A percentile compares a stretch with the other conserved stretches of the same genome.
phyloP scores from a whole-genome alignment of 2,888 invertebrate species.

The Apomyelois bistriatella region DNA sequence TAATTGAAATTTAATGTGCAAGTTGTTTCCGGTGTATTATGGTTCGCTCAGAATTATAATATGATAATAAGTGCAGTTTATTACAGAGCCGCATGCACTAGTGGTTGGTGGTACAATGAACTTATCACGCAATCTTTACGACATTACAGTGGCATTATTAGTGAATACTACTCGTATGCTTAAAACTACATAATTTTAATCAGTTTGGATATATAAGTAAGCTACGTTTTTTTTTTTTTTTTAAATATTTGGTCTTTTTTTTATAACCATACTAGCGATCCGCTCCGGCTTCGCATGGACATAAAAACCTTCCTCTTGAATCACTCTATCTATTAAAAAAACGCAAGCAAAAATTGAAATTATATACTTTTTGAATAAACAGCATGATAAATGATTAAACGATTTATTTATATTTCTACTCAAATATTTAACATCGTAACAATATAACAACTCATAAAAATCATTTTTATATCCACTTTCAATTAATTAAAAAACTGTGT shows the following conservation, averaged over 20 bases:
- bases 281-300: too few species aligned
- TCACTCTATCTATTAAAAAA: too few species aligned
- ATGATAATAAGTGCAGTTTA: conserved; percentile 8
- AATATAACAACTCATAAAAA: neutral
- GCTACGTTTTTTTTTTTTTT: too few species aligned
- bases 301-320: too few species aligned
- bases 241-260: too few species aligned
- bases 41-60: conserved; percentile 1
- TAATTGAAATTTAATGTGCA: conserved; percentile 7
- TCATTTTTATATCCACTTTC: neutral
- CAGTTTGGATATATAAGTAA: too few species aligned
- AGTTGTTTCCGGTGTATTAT: neutral
- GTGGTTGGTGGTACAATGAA: neutral
- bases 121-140: conserved; percentile 5
- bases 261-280: too few species aligned
- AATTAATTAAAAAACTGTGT: neutral
- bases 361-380: too few species aligned
- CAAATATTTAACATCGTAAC: neutral
- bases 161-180: neutral
- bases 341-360: too few species aligned
- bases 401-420: neutral
- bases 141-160: neutral
- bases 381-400: too few species aligned
- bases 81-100: neutral
- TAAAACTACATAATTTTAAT: too few species aligned